phyloP scores from a whole-genome alignment of 2,113 vertebrate species.

The Tichodroma muraria region DNA sequence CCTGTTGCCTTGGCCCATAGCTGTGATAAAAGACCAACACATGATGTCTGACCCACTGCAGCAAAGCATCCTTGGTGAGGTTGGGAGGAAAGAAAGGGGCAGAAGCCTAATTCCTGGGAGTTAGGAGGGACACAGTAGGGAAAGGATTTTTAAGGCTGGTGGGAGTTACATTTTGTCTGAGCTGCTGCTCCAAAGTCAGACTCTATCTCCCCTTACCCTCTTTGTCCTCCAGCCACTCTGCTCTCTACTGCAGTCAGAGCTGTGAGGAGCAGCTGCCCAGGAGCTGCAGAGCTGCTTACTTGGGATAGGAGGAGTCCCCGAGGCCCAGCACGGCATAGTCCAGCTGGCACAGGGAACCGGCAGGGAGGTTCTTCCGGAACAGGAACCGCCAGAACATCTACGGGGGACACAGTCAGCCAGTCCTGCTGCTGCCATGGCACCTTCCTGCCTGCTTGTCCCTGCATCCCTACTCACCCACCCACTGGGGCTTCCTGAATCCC shows the following conservation, averaged over 20 bases:
- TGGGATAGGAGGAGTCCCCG: constrained; percentile 92
- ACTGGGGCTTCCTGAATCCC: background rate
- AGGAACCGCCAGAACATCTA: constrained; percentile 94
- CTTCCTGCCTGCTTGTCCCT: background rate
- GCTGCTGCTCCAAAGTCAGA: background rate
- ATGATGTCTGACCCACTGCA: background rate
- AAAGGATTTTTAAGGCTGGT: background rate
- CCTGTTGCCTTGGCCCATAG: background rate
- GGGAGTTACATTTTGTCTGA: background rate
- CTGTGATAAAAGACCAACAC: background rate
- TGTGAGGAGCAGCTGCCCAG: background rate
- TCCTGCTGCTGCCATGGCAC: background rate
- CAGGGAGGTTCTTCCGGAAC: constrained; percentile 84
- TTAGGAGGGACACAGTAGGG: background rate
- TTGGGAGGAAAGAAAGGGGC: background rate
- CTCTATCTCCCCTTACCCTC: background rate
- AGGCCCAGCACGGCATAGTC: constrained; percentile 89
- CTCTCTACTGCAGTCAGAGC: background rate
- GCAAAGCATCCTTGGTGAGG: background rate
- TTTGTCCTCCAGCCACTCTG: background rate
- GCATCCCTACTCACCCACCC: background rate
- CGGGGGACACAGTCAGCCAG: background rate
- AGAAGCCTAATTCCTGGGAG: background rate
- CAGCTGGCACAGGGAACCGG: constrained; percentile 78
- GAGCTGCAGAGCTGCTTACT: constrained; percentile 70